Evolutionary conservation across 1,140 invertebrate species (phyloP).

Genomic region (Tachypleus tridentatus): DNA sequence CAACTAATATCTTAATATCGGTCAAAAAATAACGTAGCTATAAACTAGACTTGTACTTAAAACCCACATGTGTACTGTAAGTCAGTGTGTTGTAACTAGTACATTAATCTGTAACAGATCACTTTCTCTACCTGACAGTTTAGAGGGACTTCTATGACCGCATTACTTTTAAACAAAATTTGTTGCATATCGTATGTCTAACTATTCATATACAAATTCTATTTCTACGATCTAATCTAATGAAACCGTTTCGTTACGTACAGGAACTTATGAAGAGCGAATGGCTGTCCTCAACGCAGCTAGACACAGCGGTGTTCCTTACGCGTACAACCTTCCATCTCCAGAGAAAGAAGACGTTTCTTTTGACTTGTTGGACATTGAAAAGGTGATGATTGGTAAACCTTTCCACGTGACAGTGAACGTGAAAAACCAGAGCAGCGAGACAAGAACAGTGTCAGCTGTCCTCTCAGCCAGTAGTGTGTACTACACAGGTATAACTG

Average conservation of each 20-base stretch:
- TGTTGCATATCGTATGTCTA: too few species aligned
- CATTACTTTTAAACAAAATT: too few species aligned
- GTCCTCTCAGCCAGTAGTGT: conserved; percentile 51
- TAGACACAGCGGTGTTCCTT: conserved; percentile 11
- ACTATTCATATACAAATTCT: too few species aligned
- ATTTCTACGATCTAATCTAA: too few species aligned
- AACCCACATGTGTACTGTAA: too few species aligned
- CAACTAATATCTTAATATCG: too few species aligned
- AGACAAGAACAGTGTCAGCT: conserved; percentile 49
- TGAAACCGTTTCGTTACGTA: neutral
- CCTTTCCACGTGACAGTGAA: conserved; percentile 42
- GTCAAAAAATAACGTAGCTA: too few species aligned
- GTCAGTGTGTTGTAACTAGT: too few species aligned
- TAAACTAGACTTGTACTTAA: too few species aligned
- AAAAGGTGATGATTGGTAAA: conserved; percentile 76
- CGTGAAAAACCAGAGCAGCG: conserved; percentile 32
- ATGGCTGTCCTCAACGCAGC: conserved; percentile 64
- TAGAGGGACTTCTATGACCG: too few species aligned
- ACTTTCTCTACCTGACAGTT: too few species aligned
- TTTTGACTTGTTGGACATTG: conserved; percentile 67
- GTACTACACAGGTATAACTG: conserved; percentile 61
- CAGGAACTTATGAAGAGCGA: conserved; percentile 49
- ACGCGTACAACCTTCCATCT: conserved; percentile 31
- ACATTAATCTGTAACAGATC: too few species aligned
- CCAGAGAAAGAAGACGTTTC: conserved; percentile 67